Base-by-base conservation (phyloP, 2,113 vertebrate species). In the Aegypius monachus region DNA sequence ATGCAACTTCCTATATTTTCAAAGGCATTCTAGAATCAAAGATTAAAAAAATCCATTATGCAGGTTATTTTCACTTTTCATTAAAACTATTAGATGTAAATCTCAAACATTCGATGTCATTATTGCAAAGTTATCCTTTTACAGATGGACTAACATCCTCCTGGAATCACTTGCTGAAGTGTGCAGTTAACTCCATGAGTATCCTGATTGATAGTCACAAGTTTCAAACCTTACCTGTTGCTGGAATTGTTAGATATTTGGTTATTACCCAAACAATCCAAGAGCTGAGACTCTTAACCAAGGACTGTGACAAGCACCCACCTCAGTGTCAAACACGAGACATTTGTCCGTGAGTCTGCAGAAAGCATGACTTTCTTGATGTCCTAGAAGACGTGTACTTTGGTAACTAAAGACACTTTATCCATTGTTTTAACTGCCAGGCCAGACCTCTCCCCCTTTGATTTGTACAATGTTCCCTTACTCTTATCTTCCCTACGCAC, bases 341-440 rank as follows among this genome's bases (percentile, higher is more conserved):
- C 0, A 0, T 58, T 47, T 40, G 3, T 13, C 36, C 22, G 31
- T 5, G 16, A 70, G 16, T n/a, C 16, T 87, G 61, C 6, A 71
- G 43, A 85, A 86, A 79, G 47, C 12, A 62, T 25, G 45, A 92
- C 19, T 20, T 77, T 90, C 59, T 25, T 70, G 13, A 45, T 26
- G 3, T 32, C 15, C 23, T 72, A 23, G 9, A 71, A 48, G 11
- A 31, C 4, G 11, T 68, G 22, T 47, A 40, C 58, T 65, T 78
- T 10, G 7, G 21, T 52, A 86, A 36, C 36, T 89, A 50, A 71
- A 75, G 34, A 58, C 11, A 43, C 38, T 53, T 86, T 20, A 58
- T 26, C 38, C 15, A 45, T 32, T 71, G 34, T 74, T 94, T 85
- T 85, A 68, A 59, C 16, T 59, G 12, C 11, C 61, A 53, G n/a